Evolutionary conservation across 2,113 vertebrate genomes (phyloP).

Genomic region (Ageneiosus marmoratus): DNA sequence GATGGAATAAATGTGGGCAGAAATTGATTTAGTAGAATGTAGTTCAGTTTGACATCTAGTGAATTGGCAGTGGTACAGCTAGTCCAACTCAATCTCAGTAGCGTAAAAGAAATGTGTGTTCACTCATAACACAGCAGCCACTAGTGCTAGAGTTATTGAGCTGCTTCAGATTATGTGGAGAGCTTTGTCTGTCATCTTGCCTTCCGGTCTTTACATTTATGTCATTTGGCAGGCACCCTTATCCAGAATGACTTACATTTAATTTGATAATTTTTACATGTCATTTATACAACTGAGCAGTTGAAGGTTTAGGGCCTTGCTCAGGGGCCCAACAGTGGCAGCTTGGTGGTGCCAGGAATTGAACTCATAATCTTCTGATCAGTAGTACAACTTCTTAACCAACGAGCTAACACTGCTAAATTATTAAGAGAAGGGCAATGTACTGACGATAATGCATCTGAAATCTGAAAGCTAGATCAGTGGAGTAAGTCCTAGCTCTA

Average conservation of each 20-base stretch:
- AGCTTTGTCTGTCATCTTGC: neutral
- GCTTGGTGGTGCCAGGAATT: no score
- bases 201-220: slow-evolving; percentile 6
- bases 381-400: no score
- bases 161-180: neutral
- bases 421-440: neutral
- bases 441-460: neutral
- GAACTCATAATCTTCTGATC: no score
- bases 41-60: neutral
- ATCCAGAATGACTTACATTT: no score
- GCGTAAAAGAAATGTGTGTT: neutral
- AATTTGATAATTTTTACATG: no score
- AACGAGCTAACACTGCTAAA: no score
- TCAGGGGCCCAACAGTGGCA: no score
- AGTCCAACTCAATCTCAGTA: slow-evolving; percentile 6
- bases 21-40: slow-evolving; percentile 4
- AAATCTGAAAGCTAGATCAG: neutral
- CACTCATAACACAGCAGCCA: neutral
- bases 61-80: neutral
- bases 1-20: neutral
- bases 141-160: neutral
- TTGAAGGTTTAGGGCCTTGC: no score
- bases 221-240: no score
- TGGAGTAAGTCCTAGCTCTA: neutral
- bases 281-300: no score